phyloP scores from a whole-genome alignment of 2,113 vertebrate genomes.

The Pluvianellus socialis region DNA sequence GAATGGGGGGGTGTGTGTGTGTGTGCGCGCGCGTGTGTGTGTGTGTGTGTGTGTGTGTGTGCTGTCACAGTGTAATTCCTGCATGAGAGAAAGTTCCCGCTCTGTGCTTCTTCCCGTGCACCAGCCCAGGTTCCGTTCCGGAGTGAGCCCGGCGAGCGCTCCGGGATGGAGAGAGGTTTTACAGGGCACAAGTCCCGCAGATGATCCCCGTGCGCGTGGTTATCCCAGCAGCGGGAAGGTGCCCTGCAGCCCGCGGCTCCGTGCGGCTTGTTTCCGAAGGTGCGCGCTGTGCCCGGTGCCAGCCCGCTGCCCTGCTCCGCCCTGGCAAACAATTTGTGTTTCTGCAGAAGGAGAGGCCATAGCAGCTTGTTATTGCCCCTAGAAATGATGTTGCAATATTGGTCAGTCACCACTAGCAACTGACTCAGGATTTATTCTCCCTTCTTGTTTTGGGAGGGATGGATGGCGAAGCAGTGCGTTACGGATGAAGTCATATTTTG shows the following conservation, averaged over 20 bases:
- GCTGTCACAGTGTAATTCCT: not conserved
- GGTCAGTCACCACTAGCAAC: slow-evolving; percentile 47
- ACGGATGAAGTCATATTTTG: not conserved
- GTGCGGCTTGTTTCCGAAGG: not conserved
- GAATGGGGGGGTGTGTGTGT: not conserved
- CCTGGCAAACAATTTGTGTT: not conserved
- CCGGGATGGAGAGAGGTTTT: not conserved
- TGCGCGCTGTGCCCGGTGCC: not conserved
- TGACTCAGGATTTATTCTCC: not conserved
- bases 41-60: too few relatives aligned
- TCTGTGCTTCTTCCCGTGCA: not conserved
- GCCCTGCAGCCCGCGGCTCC: not conserved
- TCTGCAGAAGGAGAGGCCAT: not conserved
- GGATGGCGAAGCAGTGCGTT: not conserved
- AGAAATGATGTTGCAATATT: slow-evolving; percentile 27
- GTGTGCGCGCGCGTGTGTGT: too few relatives aligned
- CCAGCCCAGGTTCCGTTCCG: too few relatives aligned
- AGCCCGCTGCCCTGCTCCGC: not conserved
- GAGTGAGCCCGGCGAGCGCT: too few relatives aligned
- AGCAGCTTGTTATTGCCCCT: not conserved
- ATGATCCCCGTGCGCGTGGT: not conserved
- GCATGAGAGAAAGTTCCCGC: not conserved
- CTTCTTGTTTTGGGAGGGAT: not conserved
- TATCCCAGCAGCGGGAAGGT: not conserved
- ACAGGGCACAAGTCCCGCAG: not conserved